These are phyloP conservation scores for Diarsia mendica DNA, from an alignment of 2,888 invertebrate species.

Conservation along the genomic window DNA sequence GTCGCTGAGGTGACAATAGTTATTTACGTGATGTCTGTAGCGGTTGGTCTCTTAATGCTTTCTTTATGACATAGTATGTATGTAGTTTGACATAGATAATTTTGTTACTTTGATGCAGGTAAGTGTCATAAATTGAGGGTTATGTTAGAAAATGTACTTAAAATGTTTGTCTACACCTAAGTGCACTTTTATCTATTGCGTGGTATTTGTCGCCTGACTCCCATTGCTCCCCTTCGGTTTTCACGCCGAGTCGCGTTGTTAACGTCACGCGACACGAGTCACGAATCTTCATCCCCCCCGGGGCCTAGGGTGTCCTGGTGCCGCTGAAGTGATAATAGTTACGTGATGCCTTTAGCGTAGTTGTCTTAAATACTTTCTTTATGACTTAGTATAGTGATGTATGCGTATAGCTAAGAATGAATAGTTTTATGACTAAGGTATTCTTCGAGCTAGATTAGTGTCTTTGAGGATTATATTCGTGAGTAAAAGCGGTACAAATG, in stretches of 20 bases:
- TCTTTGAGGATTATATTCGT: too few relatives aligned
- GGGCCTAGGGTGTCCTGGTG: conserved; percentile 27
- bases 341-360: neutral
- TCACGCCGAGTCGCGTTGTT: neutral
- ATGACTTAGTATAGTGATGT: neutral
- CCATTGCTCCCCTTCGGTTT: conserved; percentile 33
- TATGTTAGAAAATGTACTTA: neutral
- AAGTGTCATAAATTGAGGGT: neutral
- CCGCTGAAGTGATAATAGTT: conserved; percentile 31
- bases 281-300: conserved; percentile 6
- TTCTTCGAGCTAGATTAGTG: too few relatives aligned
- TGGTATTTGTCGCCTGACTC: neutral
- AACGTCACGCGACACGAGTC: conserved; percentile 3
- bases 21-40: neutral
- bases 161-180: neutral
- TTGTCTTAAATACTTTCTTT: conserved; percentile 16
- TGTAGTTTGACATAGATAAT: neutral
- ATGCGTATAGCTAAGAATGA: neutral
- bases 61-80: neutral
- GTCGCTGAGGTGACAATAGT: conserved; percentile 32
- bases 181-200: neutral
- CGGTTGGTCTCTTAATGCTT: neutral
- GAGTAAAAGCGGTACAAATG: too few relatives aligned
- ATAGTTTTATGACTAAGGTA: conserved; percentile 3
- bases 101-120: neutral